Evolutionary conservation across 64 coral and sea anemone species (phyloP), one percentile per base, ranked within the genome.

Genomic region (Cladopsammia gracilis): DNA sequence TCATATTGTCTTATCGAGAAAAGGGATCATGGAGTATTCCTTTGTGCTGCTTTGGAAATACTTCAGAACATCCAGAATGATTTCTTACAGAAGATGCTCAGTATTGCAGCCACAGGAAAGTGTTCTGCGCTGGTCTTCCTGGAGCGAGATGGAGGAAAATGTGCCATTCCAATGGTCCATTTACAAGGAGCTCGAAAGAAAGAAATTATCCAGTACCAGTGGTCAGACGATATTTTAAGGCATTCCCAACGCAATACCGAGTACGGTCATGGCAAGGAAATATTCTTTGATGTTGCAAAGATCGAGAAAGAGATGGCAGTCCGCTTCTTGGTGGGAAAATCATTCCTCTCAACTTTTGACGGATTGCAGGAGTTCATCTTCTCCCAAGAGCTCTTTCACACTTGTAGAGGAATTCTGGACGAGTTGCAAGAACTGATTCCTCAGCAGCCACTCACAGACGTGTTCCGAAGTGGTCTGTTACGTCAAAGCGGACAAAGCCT

Each of bases 191-290:
- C 96, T 15, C 92, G 86, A 23, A 90, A 98, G 62, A 93, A 60
- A 47, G 96, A 98, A 43, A 42, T 98, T 50, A 98, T 98, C 53
- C 79, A 93, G 13, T 95, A 93, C 81, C 48, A 96, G 52, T 98
- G 94, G 96, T 64, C 87, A 20, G 94, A 98, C 7, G 75, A 74
- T 7, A 71, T 98, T 48, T 84, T 98, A 59, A 89, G 69, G 48
- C 90, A 98, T 70, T 92, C 90, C 23, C 88, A 87, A 48, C 62
- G 90, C 62, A 90, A 95, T 66, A 88, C 93, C n/a, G 90, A 98
- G 68, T 98, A 98, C 90, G 93, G 96, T 4, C 75, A 65, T 87
- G 96, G 96, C 1, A 83, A 71, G 47, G 94, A 96, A 65, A 90
- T 98, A 26, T 73, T 90, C 48, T 98, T 90, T 64, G 94, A 98